Conservation (phyloP, 37 sponge, comb jelly and placozoan genomes). For the Beroe ovata region DNA sequence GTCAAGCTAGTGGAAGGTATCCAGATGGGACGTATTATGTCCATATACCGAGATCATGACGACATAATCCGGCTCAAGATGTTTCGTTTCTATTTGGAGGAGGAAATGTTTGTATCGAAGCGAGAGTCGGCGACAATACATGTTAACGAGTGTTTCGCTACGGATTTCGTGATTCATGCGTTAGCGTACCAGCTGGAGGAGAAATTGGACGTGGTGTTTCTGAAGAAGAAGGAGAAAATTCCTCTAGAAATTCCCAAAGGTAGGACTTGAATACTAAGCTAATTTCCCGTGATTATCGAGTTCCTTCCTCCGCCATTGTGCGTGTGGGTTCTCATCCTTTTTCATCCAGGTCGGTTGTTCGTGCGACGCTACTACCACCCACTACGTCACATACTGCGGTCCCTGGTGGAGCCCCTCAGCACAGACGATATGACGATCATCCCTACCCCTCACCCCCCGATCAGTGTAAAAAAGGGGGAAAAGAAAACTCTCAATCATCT, state of each 20-base stretch:
- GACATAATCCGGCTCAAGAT: constrained; percentile 9
- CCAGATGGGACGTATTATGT: constrained; percentile 12
- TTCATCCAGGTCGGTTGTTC: constrained; percentile 2
- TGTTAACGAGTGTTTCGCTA: constrained; percentile 17
- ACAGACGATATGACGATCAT: constrained; percentile 11
- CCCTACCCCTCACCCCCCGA: constrained; percentile 19
- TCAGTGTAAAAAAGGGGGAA: background rate
- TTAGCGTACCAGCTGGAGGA: constrained; percentile 21
- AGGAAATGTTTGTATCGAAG: constrained; percentile 41
- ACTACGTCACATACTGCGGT: background rate
- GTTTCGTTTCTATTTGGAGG: constrained; percentile 15
- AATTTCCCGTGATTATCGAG: too few species aligned
- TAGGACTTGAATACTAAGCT: too few species aligned
- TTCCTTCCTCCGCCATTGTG: too few species aligned
- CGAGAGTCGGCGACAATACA: constrained; percentile 43
- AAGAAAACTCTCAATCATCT: background rate
- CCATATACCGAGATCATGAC: background rate
- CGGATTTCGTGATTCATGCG: constrained; percentile 18
- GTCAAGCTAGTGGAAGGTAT: constrained; percentile 16
- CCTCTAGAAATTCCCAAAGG: constrained; percentile 34
- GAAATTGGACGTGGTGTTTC: background rate
- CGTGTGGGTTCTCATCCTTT: background rate
- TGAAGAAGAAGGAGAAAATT: constrained; percentile 53
- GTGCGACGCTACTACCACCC: constrained; percentile 37
- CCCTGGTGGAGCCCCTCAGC: background rate